phyloP scores from a whole-genome alignment of 2,888 invertebrate species.

The Melanophora roralis region DNA sequence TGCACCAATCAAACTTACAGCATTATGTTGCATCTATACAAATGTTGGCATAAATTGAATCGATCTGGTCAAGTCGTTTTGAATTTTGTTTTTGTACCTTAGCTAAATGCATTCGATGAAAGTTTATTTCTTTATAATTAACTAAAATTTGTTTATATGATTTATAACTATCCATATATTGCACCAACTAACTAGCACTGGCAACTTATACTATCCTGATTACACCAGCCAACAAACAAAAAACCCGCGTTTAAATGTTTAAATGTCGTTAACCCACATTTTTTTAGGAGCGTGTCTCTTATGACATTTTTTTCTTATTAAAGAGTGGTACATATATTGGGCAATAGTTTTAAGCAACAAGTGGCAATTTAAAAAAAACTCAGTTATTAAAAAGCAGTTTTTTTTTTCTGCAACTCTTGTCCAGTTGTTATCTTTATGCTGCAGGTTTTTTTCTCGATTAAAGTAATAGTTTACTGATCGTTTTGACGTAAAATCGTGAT shows the following conservation, averaged over 20 bases:
- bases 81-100: neutral
- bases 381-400: no score
- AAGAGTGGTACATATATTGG: slow-evolving; percentile 57
- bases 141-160: slow-evolving; percentile 22
- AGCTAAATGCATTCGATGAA: slow-evolving; percentile 16
- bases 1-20: neutral
- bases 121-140: neutral
- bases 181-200: neutral
- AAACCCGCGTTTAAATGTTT: slow-evolving; percentile 19
- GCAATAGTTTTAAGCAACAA: slow-evolving; percentile 59
- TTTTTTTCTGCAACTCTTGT: slow-evolving; percentile 5
- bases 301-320: neutral
- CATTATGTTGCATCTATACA: neutral
- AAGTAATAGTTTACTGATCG: slow-evolving; percentile 16
- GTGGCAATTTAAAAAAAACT: no score
- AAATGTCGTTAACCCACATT: slow-evolving; percentile 61
- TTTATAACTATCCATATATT: neutral
- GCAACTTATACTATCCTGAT: slow-evolving; percentile 5
- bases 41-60: neutral
- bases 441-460: slow-evolving; percentile 14
- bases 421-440: slow-evolving; percentile 20
- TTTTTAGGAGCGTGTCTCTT: slow-evolving; percentile 6
- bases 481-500: slow-evolving; percentile 45
- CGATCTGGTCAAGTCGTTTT: neutral
- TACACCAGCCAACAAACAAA: slow-evolving; percentile 1